A percentile compares a stretch with the other conserved stretches of the same genome.
Evolutionary conservation across 2,888 invertebrate species (phyloP).

Genomic region (Drosophila colorata): DNA sequence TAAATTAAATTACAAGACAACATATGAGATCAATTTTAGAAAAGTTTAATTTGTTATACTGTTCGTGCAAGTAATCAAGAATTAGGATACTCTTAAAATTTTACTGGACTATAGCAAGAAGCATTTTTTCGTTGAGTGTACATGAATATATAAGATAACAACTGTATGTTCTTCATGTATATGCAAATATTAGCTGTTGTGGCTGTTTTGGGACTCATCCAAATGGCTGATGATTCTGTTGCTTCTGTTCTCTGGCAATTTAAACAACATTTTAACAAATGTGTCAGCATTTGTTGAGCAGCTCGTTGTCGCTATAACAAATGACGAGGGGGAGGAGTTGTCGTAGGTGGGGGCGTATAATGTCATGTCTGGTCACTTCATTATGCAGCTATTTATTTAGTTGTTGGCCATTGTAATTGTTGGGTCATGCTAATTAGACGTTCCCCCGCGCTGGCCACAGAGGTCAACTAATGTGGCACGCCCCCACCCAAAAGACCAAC

Average conservation of each 20-base stretch:
- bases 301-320: conserved; percentile 38
- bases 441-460: conserved; percentile 31
- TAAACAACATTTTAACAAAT: conserved; percentile 57
- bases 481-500: conserved; percentile 1
- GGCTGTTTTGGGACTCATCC: conserved; percentile 15
- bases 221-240: conserved; percentile 25
- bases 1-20: too few species aligned
- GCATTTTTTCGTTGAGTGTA: background rate
- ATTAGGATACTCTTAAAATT: too few species aligned
- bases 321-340: conserved; percentile 12
- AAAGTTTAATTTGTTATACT: too few species aligned
- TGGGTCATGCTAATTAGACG: conserved; percentile 65
- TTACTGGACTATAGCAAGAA: too few species aligned
- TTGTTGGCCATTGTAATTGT: conserved; percentile 38
- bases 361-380: conserved; percentile 57
- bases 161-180: background rate
- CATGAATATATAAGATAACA: conserved; percentile 33
- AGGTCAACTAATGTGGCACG: conserved; percentile 38
- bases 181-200: conserved; percentile 5
- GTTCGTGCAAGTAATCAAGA: too few species aligned
- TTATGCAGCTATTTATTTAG: conserved; percentile 58
- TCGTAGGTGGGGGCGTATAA: background rate
- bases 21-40: too few species aligned
- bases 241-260: conserved; percentile 40
- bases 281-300: conserved; percentile 47